phyloP scores from a whole-genome alignment of 2,888 invertebrate species.

The Nemotelus nigrinus region DNA sequence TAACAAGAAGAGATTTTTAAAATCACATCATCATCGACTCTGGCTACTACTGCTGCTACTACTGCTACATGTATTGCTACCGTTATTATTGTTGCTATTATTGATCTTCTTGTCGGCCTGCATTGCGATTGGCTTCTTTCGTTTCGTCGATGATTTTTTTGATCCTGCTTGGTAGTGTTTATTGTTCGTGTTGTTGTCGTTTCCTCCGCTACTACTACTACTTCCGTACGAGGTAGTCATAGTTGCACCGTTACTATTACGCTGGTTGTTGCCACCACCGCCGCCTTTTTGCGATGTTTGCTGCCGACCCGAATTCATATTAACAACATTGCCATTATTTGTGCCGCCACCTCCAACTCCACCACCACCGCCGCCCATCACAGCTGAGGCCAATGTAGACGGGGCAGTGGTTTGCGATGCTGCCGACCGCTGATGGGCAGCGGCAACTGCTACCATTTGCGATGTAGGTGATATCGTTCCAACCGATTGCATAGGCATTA shows the following conservation, averaged over 20 bases:
- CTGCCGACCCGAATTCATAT: slow-evolving; percentile 23
- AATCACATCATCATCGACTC: slow-evolving; percentile 45
- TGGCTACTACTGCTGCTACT: slow-evolving; percentile 41
- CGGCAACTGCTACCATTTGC: slow-evolving; percentile 13
- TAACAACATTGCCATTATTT: slow-evolving; percentile 11
- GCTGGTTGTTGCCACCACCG: slow-evolving; percentile 31
- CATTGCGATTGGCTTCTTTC: slow-evolving; percentile 51
- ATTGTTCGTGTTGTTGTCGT: slow-evolving; percentile 52
- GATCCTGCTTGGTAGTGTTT: slow-evolving; percentile 46
- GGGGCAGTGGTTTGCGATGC: slow-evolving; percentile 51
- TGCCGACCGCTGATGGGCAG: slow-evolving; percentile 49
- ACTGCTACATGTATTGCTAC: slow-evolving; percentile 34
- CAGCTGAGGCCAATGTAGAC: slow-evolving; percentile 44
- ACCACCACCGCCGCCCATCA: slow-evolving; percentile 28
- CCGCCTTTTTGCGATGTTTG: slow-evolving; percentile 23
- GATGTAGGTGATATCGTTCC: slow-evolving; percentile 9
- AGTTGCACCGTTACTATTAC: slow-evolving; percentile 47
- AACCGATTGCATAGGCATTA: slow-evolving; percentile 13
- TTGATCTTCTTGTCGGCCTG: slow-evolving; percentile 50
- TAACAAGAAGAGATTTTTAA: slow-evolving; percentile 43
- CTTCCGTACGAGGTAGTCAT: slow-evolving; percentile 58
- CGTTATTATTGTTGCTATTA: slow-evolving; percentile 37
- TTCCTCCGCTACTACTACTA: slow-evolving; percentile 54
- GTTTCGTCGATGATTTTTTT: slow-evolving; percentile 52
- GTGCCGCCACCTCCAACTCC: slow-evolving; percentile 18